Evolutionary conservation across 2,888 invertebrate genomes (phyloP), one percentile per base, ranked within the genome.

Genomic region (Eretmocerus hayati): DNA sequence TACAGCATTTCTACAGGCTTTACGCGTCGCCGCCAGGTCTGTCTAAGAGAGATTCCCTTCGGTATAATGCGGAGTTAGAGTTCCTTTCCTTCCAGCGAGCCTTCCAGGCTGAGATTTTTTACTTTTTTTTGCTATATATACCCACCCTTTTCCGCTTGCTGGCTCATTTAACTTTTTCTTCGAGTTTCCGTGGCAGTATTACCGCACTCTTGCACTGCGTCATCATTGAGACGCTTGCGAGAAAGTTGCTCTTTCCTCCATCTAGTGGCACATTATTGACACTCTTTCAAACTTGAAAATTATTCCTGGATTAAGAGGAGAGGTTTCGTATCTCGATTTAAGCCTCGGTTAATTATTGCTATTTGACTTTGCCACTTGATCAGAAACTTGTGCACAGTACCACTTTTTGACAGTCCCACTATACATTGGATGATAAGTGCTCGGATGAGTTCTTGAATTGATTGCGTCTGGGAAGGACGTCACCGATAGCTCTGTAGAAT

Each of bases 131-230:
- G 2, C 16, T 22, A 9, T n/a, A n/a, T n/a, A n/a, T n/a, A n/a
- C n/a, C n/a, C n/a, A n/a, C n/a, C 11, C 11, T 26, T 26, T 26
- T 9, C 19, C 31, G 8, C 30, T 16, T 30, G 16, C 15, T 16
- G 41, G 31, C 31, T 48, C 52, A 46, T 52, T 52, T 48, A 49
- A 52, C 52, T 48, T 49, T 46, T 46, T 43, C 31, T 13, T 19
- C 23, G 41, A 26, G 15, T 32, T 46, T 15, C n/a, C 30, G 2
- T 26, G 6, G 8, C 26, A 26, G 11, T 6, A 9, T 11, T 6
- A 11, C 26, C 26, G n/a, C n/a, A n/a, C n/a, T n/a, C n/a, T n/a
- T n/a, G n/a, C n/a, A n/a, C n/a, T n/a, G n/a, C n/a, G n/a, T n/a
- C n/a, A n/a, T n/a, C n/a, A n/a, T n/a, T n/a, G n/a, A n/a, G n/a